Conservation (phyloP, 2,888 invertebrate species). For the Tholera decimalis region DNA sequence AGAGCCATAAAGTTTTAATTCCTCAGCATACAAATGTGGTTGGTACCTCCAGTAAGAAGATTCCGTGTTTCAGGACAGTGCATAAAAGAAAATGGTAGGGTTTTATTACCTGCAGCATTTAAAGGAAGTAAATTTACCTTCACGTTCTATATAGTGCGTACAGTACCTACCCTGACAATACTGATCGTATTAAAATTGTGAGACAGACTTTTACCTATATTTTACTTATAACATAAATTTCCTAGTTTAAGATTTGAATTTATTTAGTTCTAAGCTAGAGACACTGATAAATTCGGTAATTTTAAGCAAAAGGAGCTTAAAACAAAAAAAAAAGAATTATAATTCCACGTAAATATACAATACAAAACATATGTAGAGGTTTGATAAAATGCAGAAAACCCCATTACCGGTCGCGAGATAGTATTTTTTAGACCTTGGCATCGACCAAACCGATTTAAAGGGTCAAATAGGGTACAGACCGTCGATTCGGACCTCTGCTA, state of each 20-base stretch:
- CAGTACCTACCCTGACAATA: slow-evolving; percentile 1
- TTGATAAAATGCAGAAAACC: slow-evolving; percentile 45
- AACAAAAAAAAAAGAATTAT: not conserved
- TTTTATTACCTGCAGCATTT: slow-evolving; percentile 42
- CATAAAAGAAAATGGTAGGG: slow-evolving; percentile 31
- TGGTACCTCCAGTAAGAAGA: not conserved
- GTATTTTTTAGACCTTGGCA: slow-evolving; percentile 38
- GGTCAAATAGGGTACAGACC: slow-evolving; percentile 54
- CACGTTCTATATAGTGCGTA: slow-evolving; percentile 1
- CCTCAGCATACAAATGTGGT: slow-evolving; percentile 31
- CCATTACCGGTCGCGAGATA: slow-evolving; percentile 38
- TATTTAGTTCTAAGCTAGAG: not conserved
- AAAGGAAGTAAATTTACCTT: slow-evolving; percentile 27
- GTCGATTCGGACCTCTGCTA: slow-evolving; percentile 35
- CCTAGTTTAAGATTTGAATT: not conserved
- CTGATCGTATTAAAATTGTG: slow-evolving; percentile 12
- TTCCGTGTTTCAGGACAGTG: slow-evolving; percentile 12
- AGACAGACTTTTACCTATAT: not conserved
- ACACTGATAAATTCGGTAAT: not conserved
- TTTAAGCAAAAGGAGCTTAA: not conserved
- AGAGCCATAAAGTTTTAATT: slow-evolving; percentile 51
- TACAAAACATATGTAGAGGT: slow-evolving; percentile 28
- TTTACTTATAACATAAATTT: not conserved
- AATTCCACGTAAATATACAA: slow-evolving; percentile 31
- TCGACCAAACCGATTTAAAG: slow-evolving; percentile 54